These are phyloP conservation scores for Chamaea fasciata DNA, from an alignment of 2,113 vertebrate species.

Conservation along the genomic window DNA sequence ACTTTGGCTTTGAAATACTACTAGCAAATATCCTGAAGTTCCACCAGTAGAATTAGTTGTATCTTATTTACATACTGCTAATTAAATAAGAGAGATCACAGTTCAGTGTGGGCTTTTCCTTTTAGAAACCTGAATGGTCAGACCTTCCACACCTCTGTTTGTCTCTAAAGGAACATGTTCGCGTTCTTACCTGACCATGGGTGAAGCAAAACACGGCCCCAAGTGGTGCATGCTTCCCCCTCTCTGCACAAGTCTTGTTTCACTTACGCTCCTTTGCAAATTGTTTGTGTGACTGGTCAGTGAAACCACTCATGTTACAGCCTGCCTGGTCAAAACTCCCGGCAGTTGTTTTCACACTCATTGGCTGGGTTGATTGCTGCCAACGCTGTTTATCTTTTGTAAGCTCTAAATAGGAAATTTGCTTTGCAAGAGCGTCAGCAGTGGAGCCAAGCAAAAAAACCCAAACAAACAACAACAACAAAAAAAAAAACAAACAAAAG, in stretches of 20 bases:
- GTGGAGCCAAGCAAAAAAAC: accelerated
- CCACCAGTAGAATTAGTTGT: background rate
- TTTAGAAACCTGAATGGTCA: background rate
- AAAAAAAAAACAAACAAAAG: background rate
- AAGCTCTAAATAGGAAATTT: background rate
- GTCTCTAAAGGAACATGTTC: accelerated
- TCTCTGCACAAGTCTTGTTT: background rate
- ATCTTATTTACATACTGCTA: background rate
- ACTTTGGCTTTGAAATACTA: background rate
- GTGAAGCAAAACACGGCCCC: background rate
- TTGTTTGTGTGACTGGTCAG: accelerated
- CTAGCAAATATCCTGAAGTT: background rate
- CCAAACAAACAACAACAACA: too few relatives aligned
- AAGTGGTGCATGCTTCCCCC: accelerated
- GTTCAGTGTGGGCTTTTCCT: background rate
- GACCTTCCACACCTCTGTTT: accelerated
- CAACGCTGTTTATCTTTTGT: background rate
- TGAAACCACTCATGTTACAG: background rate
- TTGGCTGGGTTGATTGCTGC: background rate
- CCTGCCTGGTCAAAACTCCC: accelerated
- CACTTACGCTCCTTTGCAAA: accelerated
- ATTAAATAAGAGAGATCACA: background rate
- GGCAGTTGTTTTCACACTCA: accelerated
- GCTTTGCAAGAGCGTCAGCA: background rate
- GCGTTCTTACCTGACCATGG: accelerated